Percentiles rank a stretch among this genome's conserved stretches.
phyloP scores from a whole-genome alignment of 53 echinoderm and acorn worm species.

The Temnopleurus reevesii region DNA sequence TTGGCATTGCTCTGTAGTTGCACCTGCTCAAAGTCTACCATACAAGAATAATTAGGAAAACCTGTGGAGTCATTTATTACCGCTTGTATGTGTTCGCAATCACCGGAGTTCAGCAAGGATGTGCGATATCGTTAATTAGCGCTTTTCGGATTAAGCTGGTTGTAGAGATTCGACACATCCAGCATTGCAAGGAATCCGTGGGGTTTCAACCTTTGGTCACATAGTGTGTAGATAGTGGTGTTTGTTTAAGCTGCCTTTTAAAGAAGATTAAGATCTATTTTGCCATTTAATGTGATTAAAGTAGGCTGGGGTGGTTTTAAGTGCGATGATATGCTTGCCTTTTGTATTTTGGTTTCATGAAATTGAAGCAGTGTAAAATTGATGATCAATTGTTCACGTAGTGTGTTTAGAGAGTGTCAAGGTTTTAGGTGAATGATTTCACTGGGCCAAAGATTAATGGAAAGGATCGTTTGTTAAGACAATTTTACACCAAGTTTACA shows the following conservation, averaged over 20 bases:
- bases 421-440: too few relatives aligned
- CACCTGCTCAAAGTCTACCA: too few relatives aligned
- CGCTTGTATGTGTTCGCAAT: not conserved
- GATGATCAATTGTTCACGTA: too few relatives aligned
- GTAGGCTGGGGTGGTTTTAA: conserved; percentile 5
- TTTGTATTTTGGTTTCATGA: too few relatives aligned
- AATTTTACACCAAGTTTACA: too few relatives aligned
- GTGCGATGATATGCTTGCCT: too few relatives aligned
- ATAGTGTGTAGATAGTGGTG: not conserved
- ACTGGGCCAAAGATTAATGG: too few relatives aligned
- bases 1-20: not conserved
- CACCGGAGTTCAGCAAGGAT: not conserved
- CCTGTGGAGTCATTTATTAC: not conserved
- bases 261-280: not conserved
- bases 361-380: conserved; percentile 38
- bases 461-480: too few relatives aligned
- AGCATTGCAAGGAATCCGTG: not conserved
- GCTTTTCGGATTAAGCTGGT: not conserved
- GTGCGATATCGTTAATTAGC: conserved; percentile 3
- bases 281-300: not conserved
- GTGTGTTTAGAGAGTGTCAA: too few relatives aligned
- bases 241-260: not conserved
- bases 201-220: not conserved
- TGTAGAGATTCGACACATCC: not conserved
- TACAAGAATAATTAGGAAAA: not conserved